A percentile compares a stretch with the other conserved stretches of the same genome.
These are phyloP conservation scores for Diplodus sargus DNA, from an alignment of 2,797 vertebrate species.

Conservation along the genomic window DNA sequence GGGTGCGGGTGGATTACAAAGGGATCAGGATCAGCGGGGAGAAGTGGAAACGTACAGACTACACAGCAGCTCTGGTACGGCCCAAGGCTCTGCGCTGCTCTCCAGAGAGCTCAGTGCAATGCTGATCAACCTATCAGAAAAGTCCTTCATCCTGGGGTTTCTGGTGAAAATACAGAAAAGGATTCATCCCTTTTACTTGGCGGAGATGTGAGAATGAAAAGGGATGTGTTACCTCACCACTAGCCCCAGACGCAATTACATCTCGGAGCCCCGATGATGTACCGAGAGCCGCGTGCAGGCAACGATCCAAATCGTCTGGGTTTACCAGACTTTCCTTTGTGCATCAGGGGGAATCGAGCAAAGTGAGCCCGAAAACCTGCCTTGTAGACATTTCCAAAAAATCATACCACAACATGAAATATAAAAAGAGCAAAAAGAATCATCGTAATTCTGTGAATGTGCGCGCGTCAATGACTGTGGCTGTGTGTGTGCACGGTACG, in stretches of 20 bases:
- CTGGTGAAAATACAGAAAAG: slow-evolving; percentile 40
- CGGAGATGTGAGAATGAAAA: slow-evolving; percentile 40
- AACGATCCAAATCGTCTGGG: slow-evolving; percentile 34
- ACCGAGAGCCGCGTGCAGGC: slow-evolving; percentile 25
- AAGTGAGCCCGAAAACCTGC: slow-evolving; percentile 54
- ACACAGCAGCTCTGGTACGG: slow-evolving; percentile 53
- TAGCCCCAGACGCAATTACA: slow-evolving; percentile 47
- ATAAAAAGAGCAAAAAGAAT: slow-evolving; percentile 39
- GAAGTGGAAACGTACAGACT: slow-evolving; percentile 55
- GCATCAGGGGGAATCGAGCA: slow-evolving; percentile 20
- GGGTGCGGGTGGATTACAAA: slow-evolving; percentile 67
- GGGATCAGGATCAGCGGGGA: slow-evolving; percentile 57
- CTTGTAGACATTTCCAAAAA: slow-evolving; percentile 49
- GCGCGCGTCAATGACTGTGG: slow-evolving; percentile 4
- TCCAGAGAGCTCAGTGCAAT: slow-evolving; percentile 48
- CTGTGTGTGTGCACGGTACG: slow-evolving; percentile 39
- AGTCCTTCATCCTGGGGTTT: slow-evolving; percentile 47
- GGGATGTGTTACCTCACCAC: slow-evolving; percentile 32
- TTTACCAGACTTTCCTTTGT: slow-evolving; percentile 39
- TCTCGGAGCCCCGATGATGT: slow-evolving; percentile 34
- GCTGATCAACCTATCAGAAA: slow-evolving; percentile 57
- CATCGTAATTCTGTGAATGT: slow-evolving; percentile 43
- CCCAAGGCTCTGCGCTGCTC: slow-evolving; percentile 56
- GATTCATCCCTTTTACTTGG: slow-evolving; percentile 21
- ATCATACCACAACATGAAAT: slow-evolving; percentile 38